These are phyloP conservation scores for Istiophorus platypterus DNA, from an alignment of 2,113 vertebrate genomes.

Conservation along the genomic window DNA sequence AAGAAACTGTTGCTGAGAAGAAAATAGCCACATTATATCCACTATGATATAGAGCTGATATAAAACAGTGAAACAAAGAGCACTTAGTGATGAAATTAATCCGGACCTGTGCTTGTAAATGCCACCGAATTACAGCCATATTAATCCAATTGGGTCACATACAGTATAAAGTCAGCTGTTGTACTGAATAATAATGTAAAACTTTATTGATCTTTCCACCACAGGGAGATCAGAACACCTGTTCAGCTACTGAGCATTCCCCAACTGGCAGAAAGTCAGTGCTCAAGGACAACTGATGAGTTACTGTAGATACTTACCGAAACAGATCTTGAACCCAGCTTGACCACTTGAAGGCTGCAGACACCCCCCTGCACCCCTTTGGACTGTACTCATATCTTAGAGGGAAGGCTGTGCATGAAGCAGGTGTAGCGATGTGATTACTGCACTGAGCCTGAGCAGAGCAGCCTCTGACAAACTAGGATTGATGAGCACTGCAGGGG, in stretches of 20 bases:
- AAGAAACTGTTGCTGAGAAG: not conserved
- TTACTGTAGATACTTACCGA: not conserved
- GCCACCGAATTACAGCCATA: not conserved
- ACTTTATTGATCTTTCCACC: slow-evolving; percentile 7
- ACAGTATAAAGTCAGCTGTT: slow-evolving; percentile 2
- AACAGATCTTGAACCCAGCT: slow-evolving; percentile 5
- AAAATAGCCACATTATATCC: not conserved
- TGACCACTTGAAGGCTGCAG: slow-evolving; percentile 24
- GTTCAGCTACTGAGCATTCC: not conserved
- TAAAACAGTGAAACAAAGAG: not conserved
- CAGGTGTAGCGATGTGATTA: slow-evolving; percentile 63
- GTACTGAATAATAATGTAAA: slow-evolving; percentile 16
- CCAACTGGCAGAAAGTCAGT: not conserved
- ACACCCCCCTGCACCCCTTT: not conserved
- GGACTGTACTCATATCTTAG: slow-evolving; percentile 19
- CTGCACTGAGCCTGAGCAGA: slow-evolving; percentile 36
- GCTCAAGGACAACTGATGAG: slow-evolving; percentile 26
- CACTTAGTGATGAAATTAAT: not conserved
- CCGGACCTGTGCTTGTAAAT: not conserved
- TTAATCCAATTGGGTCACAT: slow-evolving; percentile 1
- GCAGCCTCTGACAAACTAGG: slow-evolving; percentile 60
- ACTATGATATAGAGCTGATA: not conserved
- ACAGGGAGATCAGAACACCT: slow-evolving; percentile 24
- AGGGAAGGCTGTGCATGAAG: slow-evolving; percentile 32
- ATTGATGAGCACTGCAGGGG: slow-evolving; percentile 68